Evolutionary conservation across 2,113 vertebrate genomes (phyloP).

Genomic region (Brachirus orientalis): DNA sequence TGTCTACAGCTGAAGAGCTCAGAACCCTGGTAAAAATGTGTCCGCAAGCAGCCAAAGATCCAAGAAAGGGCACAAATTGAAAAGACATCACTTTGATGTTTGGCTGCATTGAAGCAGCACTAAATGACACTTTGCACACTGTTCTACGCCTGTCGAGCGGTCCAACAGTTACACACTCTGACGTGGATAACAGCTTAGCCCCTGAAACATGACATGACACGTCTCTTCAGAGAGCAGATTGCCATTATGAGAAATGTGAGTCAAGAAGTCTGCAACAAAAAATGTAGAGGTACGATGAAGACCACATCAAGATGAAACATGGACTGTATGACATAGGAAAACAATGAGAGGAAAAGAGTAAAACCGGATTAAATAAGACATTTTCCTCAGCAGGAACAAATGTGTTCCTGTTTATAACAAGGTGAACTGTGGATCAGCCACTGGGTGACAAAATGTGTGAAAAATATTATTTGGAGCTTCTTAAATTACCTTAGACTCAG

Average conservation of each 20-base stretch:
- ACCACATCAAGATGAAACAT: not conserved
- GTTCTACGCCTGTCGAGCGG: constrained; percentile 34
- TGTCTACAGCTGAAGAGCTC: no score
- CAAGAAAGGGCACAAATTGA: constrained; percentile 1
- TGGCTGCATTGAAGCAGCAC: not conserved
- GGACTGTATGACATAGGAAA: not conserved
- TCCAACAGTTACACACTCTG: constrained; percentile 34
- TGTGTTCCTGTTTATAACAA: constrained; percentile 6
- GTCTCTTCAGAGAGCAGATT: constrained; percentile 26
- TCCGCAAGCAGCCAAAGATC: not conserved
- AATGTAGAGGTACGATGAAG: not conserved
- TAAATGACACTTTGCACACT: constrained; percentile 48
- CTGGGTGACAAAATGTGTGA: constrained; percentile 14
- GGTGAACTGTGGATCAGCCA: not conserved
- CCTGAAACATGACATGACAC: constrained; percentile 17
- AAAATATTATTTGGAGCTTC: not conserved
- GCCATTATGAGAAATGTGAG: constrained; percentile 39
- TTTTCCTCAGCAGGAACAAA: constrained; percentile 21
- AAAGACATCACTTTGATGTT: constrained; percentile 50
- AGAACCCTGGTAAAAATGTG: not conserved
- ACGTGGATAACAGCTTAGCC: constrained; percentile 22
- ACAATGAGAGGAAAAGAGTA: not conserved
- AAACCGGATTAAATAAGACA: constrained; percentile 25
- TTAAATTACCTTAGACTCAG: no score
- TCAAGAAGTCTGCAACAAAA: constrained; percentile 4